A percentile compares a stretch with the other conserved stretches of the same genome.
These are phyloP conservation scores for Kobus ellipsiprymnus DNA, from an alignment of 2,113 vertebrate species.

Conservation along the genomic window DNA sequence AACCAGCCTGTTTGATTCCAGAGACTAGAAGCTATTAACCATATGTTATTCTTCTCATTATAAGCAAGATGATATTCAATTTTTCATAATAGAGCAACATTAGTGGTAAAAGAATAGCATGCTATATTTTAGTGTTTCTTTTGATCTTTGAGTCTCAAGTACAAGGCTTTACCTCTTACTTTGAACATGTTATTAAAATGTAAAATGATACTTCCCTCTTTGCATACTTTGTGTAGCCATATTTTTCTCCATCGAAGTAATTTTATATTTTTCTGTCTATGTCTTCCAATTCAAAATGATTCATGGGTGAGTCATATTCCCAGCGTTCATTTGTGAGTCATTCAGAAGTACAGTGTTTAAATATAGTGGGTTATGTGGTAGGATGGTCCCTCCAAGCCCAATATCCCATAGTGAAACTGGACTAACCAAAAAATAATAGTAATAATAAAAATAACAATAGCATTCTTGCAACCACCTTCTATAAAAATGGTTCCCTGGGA, in stretches of 20 bases:
- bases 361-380: not conserved
- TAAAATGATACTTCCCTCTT: not conserved
- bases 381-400: rapidly evolving
- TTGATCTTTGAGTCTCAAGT: conserved; percentile 8
- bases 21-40: not conserved
- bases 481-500: not conserved
- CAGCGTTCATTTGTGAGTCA: not conserved
- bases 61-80: not conserved
- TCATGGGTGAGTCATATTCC: not conserved
- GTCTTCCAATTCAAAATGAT: not conserved
- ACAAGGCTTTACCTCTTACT: not conserved
- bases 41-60: not conserved
- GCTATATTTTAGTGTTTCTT: not conserved
- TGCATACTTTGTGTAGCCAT: not conserved
- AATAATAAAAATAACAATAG: not conserved
- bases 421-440: not conserved
- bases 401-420: not conserved
- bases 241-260: not conserved
- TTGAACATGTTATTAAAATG: not conserved
- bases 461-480: not conserved
- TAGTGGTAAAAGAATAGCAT: not conserved
- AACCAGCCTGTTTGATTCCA: not conserved
- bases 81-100: not conserved
- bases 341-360: not conserved
- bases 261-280: not conserved